Evolutionary conservation across 2,888 invertebrate genomes (phyloP).

Genomic region (Globia sparganii): DNA sequence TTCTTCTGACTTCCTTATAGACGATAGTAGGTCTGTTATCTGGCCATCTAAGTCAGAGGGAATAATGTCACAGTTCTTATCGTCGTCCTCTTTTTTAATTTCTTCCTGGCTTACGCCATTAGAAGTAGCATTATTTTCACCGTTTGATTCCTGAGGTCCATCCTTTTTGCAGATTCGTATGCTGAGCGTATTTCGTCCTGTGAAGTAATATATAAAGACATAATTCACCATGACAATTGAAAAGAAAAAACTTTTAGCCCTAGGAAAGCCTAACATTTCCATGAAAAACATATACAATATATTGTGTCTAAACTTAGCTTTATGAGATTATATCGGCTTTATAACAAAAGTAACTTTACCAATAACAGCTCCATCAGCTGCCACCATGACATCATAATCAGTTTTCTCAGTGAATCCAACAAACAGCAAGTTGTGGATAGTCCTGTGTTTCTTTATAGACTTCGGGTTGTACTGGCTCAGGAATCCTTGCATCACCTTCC

Average conservation of each 20-base stretch:
- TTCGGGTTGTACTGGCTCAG: conserved; percentile 76
- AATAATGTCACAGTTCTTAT: conserved; percentile 36
- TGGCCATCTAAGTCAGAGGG: conserved; percentile 74
- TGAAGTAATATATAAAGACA: conserved; percentile 27
- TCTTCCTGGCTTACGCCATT: conserved; percentile 6
- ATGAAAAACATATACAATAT: neutral
- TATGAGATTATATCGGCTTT: neutral
- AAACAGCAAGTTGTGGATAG: conserved; percentile 79
- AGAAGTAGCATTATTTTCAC: conserved; percentile 33
- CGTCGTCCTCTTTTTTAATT: conserved; percentile 17
- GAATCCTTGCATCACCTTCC: conserved; percentile 79
- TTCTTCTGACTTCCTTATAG: conserved; percentile 72
- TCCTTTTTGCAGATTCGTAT: conserved; percentile 72
- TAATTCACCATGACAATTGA: neutral
- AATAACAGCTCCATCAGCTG: conserved; percentile 74
- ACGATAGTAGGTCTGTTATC: conserved; percentile 77
- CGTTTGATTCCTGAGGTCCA: conserved; percentile 21
- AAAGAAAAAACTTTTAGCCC: neutral
- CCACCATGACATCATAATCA: conserved; percentile 75
- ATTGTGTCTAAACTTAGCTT: too few relatives aligned
- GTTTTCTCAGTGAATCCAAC: conserved; percentile 77
- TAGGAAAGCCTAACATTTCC: neutral
- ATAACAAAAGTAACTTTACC: conserved; percentile 71
- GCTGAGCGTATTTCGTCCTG: conserved; percentile 74
- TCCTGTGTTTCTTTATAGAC: conserved; percentile 83